Evolutionary conservation across 2,113 vertebrate genomes (phyloP), one percentile per base, ranked within the genome.

Genomic region (Dipodomys ordii): DNA sequence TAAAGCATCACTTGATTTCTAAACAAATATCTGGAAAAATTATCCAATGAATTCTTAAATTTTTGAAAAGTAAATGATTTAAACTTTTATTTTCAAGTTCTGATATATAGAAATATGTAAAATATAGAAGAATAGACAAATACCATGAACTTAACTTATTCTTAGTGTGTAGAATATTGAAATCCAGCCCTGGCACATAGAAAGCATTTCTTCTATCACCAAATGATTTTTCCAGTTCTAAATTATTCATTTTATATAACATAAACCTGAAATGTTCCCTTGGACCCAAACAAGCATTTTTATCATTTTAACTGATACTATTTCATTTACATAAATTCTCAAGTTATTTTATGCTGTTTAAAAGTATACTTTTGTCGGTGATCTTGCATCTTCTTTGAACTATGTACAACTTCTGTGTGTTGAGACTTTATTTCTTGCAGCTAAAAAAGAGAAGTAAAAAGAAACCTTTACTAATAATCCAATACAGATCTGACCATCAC

Each of bases 281-380:
- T 53, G 78, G 53, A 60, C 87, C 46, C 44, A 65, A 0, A 46
- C 0, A 7, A 13, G 60, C 49, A 49, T 73, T n/a, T 30, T 76
- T 57, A 39, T 22, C 78, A 74, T 83, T 27, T n/a, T 25, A 27
- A 69, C 13, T 67, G 49, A 8, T 4, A 49, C 4, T 44, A 35
- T 89, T 57, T 22, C 49, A 65, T 30, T 83, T 3, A 64, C 16
- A 69, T 65, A 74, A 78, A 88, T 82, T 74, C 0, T 0, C 10
- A 67, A 81, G 6, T 4, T 93, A 6, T 0, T 46, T 25, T 46
- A 7, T 53, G 30, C 5, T 30, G 22, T 8, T 78, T 69, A 68
- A 49, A 49, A 35, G 25, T 93, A 73, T 97, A 99, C 99, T 97
- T 98, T 92, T 99, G 98, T 85, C 99, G 73, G 0, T 98, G 98